Evolutionary conservation across 2,888 invertebrate species (phyloP), one percentile per base, ranked within the genome.

Genomic region (Drosophila austrosaltans): DNA sequence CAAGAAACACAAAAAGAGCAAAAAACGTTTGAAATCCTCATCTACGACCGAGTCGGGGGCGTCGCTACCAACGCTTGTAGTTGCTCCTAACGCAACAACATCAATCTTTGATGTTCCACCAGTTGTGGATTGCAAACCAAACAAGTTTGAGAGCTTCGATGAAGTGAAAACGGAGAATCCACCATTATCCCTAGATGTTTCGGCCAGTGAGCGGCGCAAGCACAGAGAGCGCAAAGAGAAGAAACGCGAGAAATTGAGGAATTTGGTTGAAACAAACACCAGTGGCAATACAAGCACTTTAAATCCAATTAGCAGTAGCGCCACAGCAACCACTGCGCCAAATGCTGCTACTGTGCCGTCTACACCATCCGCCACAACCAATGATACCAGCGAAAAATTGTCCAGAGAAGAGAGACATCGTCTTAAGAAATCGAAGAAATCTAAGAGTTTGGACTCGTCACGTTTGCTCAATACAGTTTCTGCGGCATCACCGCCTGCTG

Each of bases 1-100:
- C 8, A 96, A 95, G 90, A 97, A 96, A 89, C 97, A 97, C 89
- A 97, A 96, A 92, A 97, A 96, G 93, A 97, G 96, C 88, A 96
- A 96, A 90, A 96, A 96, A 91, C 95, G 95, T 32, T 95, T 95
- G 78, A 97, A 96, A 90, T 94, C 94, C 1, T 72, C 74, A 0
- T 69, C 82, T 6, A 78, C 79, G 30, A 56, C 61, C 8, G 25
- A 65, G 28, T 32, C 60, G 1, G 54, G 58, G 0, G 64, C 63
- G 4, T 53, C 63, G 0, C 40, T 63, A 2, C 32, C 32, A 48
- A 28, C 28, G 3, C 10, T 54, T 6, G 16, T 44, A 22, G 36
- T 10, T n/a, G 64, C 59, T 42, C 36, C 63, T 44, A 61, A 79
- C 68, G 69, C 64, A 7, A 71, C 71, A n/a, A 56, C 70, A 7